These are phyloP conservation scores for Colostygia pectinataria DNA, from an alignment of 2,888 invertebrate species.

Conservation along the genomic window DNA sequence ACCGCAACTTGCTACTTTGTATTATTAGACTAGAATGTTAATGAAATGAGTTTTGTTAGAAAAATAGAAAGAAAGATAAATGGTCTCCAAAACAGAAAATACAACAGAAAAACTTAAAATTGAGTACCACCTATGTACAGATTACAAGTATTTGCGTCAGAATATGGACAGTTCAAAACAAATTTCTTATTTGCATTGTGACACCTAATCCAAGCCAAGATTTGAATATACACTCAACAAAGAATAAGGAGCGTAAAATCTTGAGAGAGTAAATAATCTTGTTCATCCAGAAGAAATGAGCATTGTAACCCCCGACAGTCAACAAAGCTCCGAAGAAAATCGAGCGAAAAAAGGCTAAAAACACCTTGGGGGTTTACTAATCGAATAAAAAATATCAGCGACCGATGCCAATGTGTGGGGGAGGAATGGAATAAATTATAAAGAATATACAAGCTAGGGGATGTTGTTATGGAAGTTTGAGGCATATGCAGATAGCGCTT, in stretches of 20 bases:
- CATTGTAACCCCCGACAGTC: constrained; percentile 79
- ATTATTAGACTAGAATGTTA: too few relatives aligned
- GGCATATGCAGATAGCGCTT: constrained; percentile 70
- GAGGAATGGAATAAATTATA: constrained; percentile 82
- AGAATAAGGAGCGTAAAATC: constrained; percentile 40
- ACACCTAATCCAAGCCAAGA: constrained; percentile 16
- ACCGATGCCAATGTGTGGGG: constrained; percentile 81
- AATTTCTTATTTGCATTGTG: background rate
- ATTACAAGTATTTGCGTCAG: too few relatives aligned
- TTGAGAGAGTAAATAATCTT: constrained; percentile 73
- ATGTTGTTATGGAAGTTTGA: constrained; percentile 65
- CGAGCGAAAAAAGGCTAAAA: constrained; percentile 84
- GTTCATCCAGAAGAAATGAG: constrained; percentile 81
- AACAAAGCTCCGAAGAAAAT: constrained; percentile 83
- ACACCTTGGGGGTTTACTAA: constrained; percentile 84
- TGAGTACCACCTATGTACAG: too few relatives aligned
- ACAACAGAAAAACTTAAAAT: too few relatives aligned
- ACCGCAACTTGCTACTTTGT: constrained; percentile 3
- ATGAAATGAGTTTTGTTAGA: too few relatives aligned
- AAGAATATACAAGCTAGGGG: constrained; percentile 81
- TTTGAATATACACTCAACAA: constrained; percentile 29
- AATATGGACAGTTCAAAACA: too few relatives aligned
- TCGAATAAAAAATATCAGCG: constrained; percentile 85
- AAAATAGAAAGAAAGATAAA: too few relatives aligned
- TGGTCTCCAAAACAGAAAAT: too few relatives aligned